Base-by-base conservation (phyloP, 2,113 vertebrate species). In the Thermophis baileyi region DNA sequence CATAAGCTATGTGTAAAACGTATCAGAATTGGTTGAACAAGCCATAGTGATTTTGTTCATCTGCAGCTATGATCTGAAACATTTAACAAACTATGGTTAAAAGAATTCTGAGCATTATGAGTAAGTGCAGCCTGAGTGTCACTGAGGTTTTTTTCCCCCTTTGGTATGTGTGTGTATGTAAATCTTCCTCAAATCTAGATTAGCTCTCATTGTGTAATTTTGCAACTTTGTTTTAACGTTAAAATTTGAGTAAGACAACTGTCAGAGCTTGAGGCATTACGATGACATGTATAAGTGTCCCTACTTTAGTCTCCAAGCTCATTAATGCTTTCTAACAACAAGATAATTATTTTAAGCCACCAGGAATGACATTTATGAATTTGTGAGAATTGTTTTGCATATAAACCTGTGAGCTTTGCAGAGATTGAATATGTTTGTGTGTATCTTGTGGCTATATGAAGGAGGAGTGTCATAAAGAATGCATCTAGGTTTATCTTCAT, bases 401-500 rank as follows among this genome's bases (percentile, higher is more conserved):
- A 35, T 85, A 88, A 94, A 91, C 54, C 85, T 24, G 88, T 30
- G 6, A 91, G 14, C 6, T 7, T 22, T 9, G 93, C 90, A 24
- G 50, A 93, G 92, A 88, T 12, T 90, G 5, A 0, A 18, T 47
- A 51, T 24, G 10, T 53, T 14, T 25, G 16, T 85, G 22, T 53
- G 25, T 91, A 85, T 40, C 4, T 93, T 94, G 49, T 86, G 86
- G 14, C 44, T 94, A 14, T 57, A 16, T 49, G 30, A 94, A 63
- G 89, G 93, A 95, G 93, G 22, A 88, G 69, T 93, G 30, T 20
- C 93, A 16, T 44, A 16, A 81, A 81, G n/a, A 4, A 55, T 54
- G 35, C n/a, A 55, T 47, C 12, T 49, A 93, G 87, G n/a, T 95
- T 95, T 95, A 96, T 95, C 96, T 93, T 92, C 96, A 94, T 96